Evolutionary conservation across 2,797 vertebrate genomes (phyloP).

Genomic region (Arnoldichthys spilopterus): DNA sequence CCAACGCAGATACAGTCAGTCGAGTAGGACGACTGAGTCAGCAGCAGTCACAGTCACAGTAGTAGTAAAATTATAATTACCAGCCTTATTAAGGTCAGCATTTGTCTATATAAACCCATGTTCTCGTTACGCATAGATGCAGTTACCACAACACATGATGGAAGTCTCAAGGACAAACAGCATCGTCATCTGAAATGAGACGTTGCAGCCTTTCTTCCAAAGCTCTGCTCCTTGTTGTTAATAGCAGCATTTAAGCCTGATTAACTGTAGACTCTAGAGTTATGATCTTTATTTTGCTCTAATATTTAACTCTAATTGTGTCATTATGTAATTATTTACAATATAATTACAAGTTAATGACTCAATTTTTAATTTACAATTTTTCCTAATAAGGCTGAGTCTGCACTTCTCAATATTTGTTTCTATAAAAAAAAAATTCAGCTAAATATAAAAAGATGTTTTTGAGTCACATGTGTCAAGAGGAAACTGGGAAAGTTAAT

Average conservation of each 20-base stretch:
- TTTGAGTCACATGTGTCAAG: not conserved
- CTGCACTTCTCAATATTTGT: too few species aligned
- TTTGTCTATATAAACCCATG: slow-evolving; percentile 28
- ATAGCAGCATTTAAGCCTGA: not conserved
- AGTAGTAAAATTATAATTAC: slow-evolving; percentile 41
- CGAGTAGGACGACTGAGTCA: slow-evolving; percentile 30
- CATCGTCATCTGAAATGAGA: not conserved
- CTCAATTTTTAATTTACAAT: too few species aligned
- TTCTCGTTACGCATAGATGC: slow-evolving; percentile 31
- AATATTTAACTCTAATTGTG: not conserved
- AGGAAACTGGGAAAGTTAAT: slow-evolving; percentile 2
- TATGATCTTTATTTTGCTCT: not conserved
- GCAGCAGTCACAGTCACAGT: slow-evolving; percentile 31
- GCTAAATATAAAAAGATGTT: not conserved
- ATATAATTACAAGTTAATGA: too few species aligned
- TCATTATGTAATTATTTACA: not conserved
- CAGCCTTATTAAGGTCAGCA: slow-evolving; percentile 32
- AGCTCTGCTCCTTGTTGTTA: not conserved
- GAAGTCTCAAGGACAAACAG: slow-evolving; percentile 30
- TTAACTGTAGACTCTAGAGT: not conserved
- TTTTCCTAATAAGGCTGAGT: too few species aligned
- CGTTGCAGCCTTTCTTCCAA: not conserved
- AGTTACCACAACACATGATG: slow-evolving; percentile 1
- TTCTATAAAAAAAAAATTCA: not conserved
- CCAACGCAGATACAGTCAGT: not conserved